phyloP scores from a whole-genome alignment of 2,888 invertebrate species.

The Aquatica leii region DNA sequence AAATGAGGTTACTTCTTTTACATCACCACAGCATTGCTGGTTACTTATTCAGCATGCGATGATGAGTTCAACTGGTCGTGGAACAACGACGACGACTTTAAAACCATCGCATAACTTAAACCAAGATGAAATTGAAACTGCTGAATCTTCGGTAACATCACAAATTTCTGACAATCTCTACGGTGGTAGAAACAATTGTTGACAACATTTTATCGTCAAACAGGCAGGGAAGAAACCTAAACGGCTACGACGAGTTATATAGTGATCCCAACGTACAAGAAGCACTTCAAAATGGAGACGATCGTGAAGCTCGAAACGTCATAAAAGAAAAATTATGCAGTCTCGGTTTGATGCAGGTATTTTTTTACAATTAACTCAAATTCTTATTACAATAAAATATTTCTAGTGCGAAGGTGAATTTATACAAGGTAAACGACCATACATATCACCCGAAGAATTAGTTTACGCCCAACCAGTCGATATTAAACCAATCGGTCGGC shows the following conservation, averaged over 20 bases:
- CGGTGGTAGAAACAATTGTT: conserved; percentile 70
- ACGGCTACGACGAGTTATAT: conserved; percentile 82
- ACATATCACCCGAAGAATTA: conserved; percentile 78
- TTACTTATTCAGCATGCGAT: no score
- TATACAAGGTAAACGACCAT: conserved; percentile 73
- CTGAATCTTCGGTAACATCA: conserved; percentile 49
- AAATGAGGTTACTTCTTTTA: conserved; percentile 50
- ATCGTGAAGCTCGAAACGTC: conserved; percentile 80
- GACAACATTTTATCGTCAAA: conserved; percentile 71
- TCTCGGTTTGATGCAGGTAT: conserved; percentile 81
- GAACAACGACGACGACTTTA: conserved; percentile 39
- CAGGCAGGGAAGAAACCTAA: conserved; percentile 80
- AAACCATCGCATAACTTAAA: conserved; percentile 4
- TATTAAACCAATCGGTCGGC: conserved; percentile 82
- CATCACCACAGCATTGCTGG: conserved; percentile 33
- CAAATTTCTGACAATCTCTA: conserved; percentile 42
- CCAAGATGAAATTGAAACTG: conserved; percentile 46
- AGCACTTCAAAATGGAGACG: conserved; percentile 81
- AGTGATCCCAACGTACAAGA: conserved; percentile 83
- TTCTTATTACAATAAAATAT: neutral
- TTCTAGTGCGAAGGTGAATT: conserved; percentile 65
- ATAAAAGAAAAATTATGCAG: conserved; percentile 85
- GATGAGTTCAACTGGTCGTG: conserved; percentile 52
- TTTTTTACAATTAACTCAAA: neutral
- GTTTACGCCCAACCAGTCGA: conserved; percentile 88